Percentiles rank a stretch among this genome's conserved stretches.
These are phyloP conservation scores for Pseudomyrmex concolor DNA, from an alignment of 1,140 invertebrate genomes.

Conservation along the genomic window DNA sequence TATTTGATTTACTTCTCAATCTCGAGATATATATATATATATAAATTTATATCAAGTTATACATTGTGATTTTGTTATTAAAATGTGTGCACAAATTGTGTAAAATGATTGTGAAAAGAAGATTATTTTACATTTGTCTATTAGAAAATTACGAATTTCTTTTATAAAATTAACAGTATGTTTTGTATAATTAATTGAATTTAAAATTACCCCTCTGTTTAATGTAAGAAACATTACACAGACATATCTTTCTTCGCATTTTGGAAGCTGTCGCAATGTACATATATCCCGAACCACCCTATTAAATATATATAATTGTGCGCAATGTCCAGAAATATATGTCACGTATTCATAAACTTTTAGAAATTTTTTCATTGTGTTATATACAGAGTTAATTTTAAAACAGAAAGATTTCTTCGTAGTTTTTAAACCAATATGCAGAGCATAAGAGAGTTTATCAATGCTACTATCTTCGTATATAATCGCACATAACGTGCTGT, in stretches of 20 bases:
- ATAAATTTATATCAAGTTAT: no score
- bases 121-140: no score
- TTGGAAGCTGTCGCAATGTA: conserved; percentile 44
- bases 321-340: conserved; percentile 1
- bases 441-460: neutral
- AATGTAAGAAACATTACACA: no score
- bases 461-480: neutral
- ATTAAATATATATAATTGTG: conserved; percentile 14
- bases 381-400: neutral
- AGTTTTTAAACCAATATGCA: neutral
- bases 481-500: neutral
- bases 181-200: no score
- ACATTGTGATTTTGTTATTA: no score
- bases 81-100: no score
- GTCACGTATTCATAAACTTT: neutral
- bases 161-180: no score
- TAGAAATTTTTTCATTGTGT: neutral
- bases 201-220: no score
- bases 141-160: no score
- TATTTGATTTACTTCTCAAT: no score
- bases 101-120: no score
- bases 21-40: no score
- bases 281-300: conserved; percentile 81
- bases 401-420: neutral
- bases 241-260: neutral